Conservation (phyloP, 2,888 invertebrate species). For the Melanostoma scalare region DNA sequence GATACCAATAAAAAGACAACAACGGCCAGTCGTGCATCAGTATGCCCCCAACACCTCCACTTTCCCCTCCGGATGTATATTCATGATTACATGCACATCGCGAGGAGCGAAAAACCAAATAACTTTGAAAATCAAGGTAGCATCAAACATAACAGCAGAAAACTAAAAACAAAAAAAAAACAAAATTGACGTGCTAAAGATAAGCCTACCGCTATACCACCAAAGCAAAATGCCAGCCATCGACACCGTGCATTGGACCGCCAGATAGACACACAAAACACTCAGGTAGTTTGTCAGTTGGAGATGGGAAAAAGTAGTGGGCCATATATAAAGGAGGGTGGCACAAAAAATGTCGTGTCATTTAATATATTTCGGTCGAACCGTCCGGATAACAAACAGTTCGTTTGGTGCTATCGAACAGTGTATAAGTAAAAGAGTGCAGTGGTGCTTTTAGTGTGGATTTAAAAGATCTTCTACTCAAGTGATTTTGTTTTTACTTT, state of each 20-base stretch:
- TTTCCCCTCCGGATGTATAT: slow-evolving; percentile 30
- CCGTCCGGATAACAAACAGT: slow-evolving; percentile 68
- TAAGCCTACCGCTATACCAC: slow-evolving; percentile 43
- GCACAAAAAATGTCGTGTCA: slow-evolving; percentile 79
- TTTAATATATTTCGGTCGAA: slow-evolving; percentile 77
- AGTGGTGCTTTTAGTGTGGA: slow-evolving; percentile 6
- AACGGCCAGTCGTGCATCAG: slow-evolving; percentile 23
- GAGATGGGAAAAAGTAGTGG: slow-evolving; percentile 46
- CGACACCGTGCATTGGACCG: slow-evolving; percentile 37
- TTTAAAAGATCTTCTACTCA: slow-evolving; percentile 1
- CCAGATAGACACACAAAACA: slow-evolving; percentile 29
- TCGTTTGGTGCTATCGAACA: slow-evolving; percentile 46
- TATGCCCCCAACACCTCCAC: slow-evolving; percentile 34
- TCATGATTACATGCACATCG: slow-evolving; percentile 35
- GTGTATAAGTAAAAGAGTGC: slow-evolving; percentile 25
- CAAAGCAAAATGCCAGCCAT: slow-evolving; percentile 31
- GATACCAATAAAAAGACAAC: slow-evolving; percentile 38
- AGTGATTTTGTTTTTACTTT: slow-evolving; percentile 72
- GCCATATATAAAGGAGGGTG: slow-evolving; percentile 79
- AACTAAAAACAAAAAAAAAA: slow-evolving; percentile 18
- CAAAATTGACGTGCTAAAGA: slow-evolving; percentile 43
- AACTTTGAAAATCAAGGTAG: slow-evolving; percentile 61
- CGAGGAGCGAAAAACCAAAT: slow-evolving; percentile 9
- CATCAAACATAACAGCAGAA: slow-evolving; percentile 53
- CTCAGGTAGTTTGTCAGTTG: slow-evolving; percentile 42